phyloP scores from a whole-genome alignment of 1,140 invertebrate species.

The Cherax destructor region DNA sequence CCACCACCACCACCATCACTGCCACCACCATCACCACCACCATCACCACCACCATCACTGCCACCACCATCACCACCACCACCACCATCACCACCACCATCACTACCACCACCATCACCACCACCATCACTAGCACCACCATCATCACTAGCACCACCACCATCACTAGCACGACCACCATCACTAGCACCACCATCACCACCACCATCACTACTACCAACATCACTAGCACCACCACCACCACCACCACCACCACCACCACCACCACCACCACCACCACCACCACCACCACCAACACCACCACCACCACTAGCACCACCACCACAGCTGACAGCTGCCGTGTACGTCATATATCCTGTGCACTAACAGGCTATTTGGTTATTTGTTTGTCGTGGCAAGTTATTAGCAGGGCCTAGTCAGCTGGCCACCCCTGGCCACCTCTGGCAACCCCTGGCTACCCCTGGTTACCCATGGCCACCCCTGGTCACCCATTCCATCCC shows the following conservation, averaged over 20 bases:
- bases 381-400: slow-evolving; percentile 1
- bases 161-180: background rate
- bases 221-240: no score
- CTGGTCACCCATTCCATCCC: no score
- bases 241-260: background rate
- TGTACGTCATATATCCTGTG: slow-evolving; percentile 1
- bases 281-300: no score
- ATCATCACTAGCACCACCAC: background rate
- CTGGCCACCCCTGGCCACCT: no score
- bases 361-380: slow-evolving; percentile 12
- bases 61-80: background rate
- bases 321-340: background rate
- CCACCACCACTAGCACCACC: no score
- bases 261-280: background rate
- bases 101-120: background rate
- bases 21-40: background rate
- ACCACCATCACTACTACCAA: no score
- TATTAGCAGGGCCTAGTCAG: background rate
- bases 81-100: background rate
- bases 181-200: background rate
- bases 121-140: background rate
- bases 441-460: no score
- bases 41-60: background rate
- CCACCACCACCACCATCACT: background rate
- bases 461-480: no score